Evolutionary conservation across 1,140 invertebrate species (phyloP), one percentile per base, ranked within the genome.

Genomic region (Ceratitis capitata): DNA sequence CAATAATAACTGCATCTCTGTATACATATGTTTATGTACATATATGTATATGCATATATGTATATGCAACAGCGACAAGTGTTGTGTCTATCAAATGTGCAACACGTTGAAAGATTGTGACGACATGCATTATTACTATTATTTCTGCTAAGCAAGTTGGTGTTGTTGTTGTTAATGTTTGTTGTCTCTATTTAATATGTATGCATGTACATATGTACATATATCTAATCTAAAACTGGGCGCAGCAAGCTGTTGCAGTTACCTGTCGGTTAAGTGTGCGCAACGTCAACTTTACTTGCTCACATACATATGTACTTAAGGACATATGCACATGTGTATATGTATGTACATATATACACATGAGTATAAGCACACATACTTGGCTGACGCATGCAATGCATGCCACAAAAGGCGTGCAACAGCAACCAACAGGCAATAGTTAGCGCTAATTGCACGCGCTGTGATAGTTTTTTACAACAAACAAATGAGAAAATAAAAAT

Each of bases 71-170:
- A 78, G n/a, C n/a, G 19, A 45, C 69, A 78, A 47, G 69, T 69
- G 58, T 85, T 85, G 61, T 85, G 84, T 85, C 84, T 74, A 85
- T 85, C 42, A 85, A 85, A 85, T 49, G 58, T 85, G 58, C 84
- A 85, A 85, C 84, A 85, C 61, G 58, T 74, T 69, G 84, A 85
- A 85, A 85, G 84, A 85, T 85, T 85, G 84, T 85, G 83, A 84
- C 56, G 83, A 84, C 83, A 84, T 61, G 58, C 84, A 85, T 85
- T 45, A 45, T 78, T 39, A 61, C 29, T 78, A 32, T 78, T 78
- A 9, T 42, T 5, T n/a, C n/a, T 74, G 14, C 6, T 45, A n/a
- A n/a, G n/a, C n/a, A n/a, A 45, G 69, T 35, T 35, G 61, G 4
- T 35, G 32, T 35, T 35, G 61, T 35, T 64, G 58, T 35, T 64